phyloP scores from a whole-genome alignment of 2,113 vertebrate species.

The Mormoops blainvillei region DNA sequence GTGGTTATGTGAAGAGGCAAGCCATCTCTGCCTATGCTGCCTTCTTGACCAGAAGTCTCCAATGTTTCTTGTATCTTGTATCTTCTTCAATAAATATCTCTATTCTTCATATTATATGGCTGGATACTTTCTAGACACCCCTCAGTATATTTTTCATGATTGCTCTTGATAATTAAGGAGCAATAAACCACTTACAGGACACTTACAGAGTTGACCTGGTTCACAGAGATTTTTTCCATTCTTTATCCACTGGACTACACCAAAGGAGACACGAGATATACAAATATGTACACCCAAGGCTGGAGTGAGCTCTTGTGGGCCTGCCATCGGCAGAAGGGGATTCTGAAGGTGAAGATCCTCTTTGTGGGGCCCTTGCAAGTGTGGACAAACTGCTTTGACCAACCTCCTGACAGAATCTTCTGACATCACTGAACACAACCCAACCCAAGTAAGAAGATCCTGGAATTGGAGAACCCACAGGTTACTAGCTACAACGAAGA shows the following conservation, averaged over 20 bases:
- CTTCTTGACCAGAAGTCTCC: too few species aligned
- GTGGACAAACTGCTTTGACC: slow-evolving; percentile 90
- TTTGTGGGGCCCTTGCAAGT: slow-evolving; percentile 73
- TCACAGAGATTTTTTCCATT: background rate
- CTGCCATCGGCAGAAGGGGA: background rate
- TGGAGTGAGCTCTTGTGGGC: background rate
- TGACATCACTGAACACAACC: slow-evolving; percentile 88
- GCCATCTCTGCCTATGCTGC: too few species aligned
- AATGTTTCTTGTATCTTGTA: too few species aligned
- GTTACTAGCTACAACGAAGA: slow-evolving; percentile 79
- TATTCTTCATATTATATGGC: too few species aligned
- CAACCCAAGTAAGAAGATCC: slow-evolving; percentile 92
- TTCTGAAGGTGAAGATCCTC: background rate
- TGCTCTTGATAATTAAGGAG: background rate
- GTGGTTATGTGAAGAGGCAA: too few species aligned
- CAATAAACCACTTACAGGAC: background rate
- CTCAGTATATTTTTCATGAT: background rate
- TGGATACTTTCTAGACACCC: too few species aligned
- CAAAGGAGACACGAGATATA: background rate
- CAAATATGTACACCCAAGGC: background rate
- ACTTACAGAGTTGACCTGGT: background rate
- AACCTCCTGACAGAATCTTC: slow-evolving; percentile 91
- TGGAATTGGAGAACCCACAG: slow-evolving; percentile 91
- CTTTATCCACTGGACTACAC: background rate
- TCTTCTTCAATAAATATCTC: too few species aligned